These are phyloP conservation scores for Phoenicopterus ruber DNA, from an alignment of 2,113 vertebrate species.

Conservation along the genomic window DNA sequence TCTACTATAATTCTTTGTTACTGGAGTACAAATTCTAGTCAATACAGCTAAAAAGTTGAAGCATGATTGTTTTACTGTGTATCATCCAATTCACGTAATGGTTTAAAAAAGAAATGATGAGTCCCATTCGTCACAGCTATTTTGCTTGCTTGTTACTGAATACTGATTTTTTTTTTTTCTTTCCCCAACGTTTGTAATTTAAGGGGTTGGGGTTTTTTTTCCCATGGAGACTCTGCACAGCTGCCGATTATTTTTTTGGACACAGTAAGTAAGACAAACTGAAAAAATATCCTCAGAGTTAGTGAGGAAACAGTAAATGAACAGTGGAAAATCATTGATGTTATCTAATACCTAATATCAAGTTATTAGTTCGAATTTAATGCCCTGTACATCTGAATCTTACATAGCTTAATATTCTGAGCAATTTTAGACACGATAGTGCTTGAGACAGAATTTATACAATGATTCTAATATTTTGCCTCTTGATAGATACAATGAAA, in stretches of 20 bases:
- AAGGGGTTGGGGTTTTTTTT: not conserved
- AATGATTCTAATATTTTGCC: not conserved
- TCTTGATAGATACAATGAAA: not conserved
- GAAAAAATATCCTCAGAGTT: not conserved
- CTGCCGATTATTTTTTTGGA: slow-evolving; percentile 15
- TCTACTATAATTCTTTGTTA: not conserved
- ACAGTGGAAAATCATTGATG: not conserved
- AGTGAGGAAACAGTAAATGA: not conserved
- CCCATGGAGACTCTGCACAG: slow-evolving; percentile 16
- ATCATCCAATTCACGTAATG: not conserved
- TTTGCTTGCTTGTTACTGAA: not conserved
- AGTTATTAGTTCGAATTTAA: not conserved
- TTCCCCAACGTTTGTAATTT: not conserved
- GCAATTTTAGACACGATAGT: not conserved
- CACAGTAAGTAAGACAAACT: not conserved
- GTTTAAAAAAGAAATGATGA: not conserved
- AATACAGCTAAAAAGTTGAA: not conserved
- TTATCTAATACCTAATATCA: not conserved
- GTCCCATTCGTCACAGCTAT: not conserved
- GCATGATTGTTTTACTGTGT: not conserved
- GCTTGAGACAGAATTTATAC: not conserved
- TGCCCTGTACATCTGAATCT: not conserved
- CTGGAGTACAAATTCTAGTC: not conserved
- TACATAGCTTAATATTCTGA: not conserved
- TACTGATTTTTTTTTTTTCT: not conserved